Evolutionary conservation across 2,888 invertebrate genomes (phyloP).

Genomic region (Willowsia nigromaculata): DNA sequence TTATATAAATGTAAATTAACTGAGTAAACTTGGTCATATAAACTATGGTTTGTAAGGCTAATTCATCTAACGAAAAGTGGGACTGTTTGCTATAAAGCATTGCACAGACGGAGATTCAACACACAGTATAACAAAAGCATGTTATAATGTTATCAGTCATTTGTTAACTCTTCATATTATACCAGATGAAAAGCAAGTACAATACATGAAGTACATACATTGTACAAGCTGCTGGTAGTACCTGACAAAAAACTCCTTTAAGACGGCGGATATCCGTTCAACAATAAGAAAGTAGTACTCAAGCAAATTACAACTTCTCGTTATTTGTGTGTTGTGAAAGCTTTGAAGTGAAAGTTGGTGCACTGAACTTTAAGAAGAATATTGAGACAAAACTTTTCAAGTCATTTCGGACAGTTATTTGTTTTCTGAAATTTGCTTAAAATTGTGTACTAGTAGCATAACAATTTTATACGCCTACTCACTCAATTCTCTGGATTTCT

Average conservation of each 20-base stretch:
- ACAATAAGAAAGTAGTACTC: not conserved
- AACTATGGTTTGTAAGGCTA: not conserved
- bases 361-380: not conserved
- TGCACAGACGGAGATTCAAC: not conserved
- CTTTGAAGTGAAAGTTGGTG: not conserved
- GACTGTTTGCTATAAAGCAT: not conserved
- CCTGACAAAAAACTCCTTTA: not conserved
- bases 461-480: not conserved
- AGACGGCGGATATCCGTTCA: not conserved
- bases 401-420: not conserved
- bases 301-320: not conserved
- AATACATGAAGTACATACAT: not conserved
- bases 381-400: not conserved
- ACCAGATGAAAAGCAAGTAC: not conserved
- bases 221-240: not conserved
- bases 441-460: not conserved
- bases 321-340: not conserved
- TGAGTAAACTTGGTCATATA: not conserved
- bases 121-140: too few species aligned
- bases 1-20: not conserved
- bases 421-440: not conserved
- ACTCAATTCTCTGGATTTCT: not conserved
- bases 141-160: constrained; percentile 11
- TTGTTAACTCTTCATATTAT: not conserved
- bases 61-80: not conserved